Percentiles rank a stretch among this genome's conserved stretches.
Evolutionary conservation across 2,113 vertebrate species (phyloP).

Genomic region (Chlamydotis undulata): DNA sequence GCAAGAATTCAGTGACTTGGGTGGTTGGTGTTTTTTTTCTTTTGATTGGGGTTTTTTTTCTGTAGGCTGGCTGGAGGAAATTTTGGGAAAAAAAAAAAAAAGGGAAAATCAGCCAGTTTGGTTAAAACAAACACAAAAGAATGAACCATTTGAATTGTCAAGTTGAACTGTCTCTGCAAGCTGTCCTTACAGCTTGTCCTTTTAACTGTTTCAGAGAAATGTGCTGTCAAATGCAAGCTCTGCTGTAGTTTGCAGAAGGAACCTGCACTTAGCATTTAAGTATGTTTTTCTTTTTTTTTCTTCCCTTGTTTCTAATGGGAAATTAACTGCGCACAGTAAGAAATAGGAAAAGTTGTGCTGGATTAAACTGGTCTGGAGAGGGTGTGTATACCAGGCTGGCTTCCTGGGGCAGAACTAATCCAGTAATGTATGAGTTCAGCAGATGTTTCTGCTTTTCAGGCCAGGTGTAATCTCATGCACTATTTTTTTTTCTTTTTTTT

Average conservation of each 20-base stretch:
- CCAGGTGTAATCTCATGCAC: conserved; percentile 49
- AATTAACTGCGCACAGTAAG: neutral
- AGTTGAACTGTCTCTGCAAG: neutral
- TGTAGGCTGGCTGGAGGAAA: neutral
- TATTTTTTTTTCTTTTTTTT: neutral
- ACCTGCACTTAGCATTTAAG: neutral
- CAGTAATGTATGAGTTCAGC: conserved; percentile 16
- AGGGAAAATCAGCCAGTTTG: neutral
- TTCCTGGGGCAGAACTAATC: conserved; percentile 54
- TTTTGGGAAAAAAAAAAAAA: neutral
- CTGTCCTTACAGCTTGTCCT: neutral
- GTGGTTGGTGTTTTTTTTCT: neutral
- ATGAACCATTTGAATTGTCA: neutral
- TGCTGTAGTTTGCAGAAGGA: neutral
- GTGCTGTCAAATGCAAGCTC: neutral
- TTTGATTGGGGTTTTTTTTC: accelerated
- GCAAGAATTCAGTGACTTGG: neutral
- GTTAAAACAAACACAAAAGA: neutral
- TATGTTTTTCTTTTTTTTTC: neutral
- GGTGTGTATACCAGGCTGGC: neutral
- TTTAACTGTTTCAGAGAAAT: neutral
- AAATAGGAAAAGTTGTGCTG: too few species aligned
- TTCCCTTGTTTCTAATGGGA: neutral
- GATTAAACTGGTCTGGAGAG: neutral
- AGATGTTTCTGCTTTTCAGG: conserved; percentile 43